Conservation (phyloP, 1,140 invertebrate genomes). For the Melipona quadrifasciata region DNA sequence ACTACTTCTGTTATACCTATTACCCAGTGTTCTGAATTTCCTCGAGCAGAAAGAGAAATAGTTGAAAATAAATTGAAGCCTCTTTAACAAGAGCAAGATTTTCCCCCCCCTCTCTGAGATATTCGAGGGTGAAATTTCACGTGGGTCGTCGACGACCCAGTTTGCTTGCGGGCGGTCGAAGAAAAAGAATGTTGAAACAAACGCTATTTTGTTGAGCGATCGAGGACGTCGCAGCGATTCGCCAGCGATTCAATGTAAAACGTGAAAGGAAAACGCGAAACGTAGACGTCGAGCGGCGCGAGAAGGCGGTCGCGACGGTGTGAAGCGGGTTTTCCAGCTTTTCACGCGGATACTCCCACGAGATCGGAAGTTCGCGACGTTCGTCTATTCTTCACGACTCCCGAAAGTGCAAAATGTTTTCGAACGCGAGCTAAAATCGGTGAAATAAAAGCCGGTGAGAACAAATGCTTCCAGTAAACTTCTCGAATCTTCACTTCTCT, state of each 20-base stretch:
- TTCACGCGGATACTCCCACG: constrained; percentile 37
- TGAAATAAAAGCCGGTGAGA: constrained; percentile 11
- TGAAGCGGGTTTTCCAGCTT: constrained; percentile 32
- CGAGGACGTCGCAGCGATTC: constrained; percentile 34
- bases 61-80: neutral
- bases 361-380: constrained; percentile 47
- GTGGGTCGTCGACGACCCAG: neutral
- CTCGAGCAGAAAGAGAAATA: neutral
- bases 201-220: constrained; percentile 44
- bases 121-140: neutral
- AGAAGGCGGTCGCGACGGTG: neutral
- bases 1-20: too few species aligned
- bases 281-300: constrained; percentile 36
- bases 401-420: constrained; percentile 59
- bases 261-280: constrained; percentile 55
- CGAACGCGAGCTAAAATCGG: constrained; percentile 41
- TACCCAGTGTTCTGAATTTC: too few species aligned
- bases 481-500: neutral
- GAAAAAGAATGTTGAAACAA: too few species aligned
- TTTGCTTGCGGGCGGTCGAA: neutral
- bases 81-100: neutral
- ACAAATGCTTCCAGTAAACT: neutral
- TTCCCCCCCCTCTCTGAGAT: neutral
- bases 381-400: constrained; percentile 15
- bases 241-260: constrained; percentile 40